A percentile compares a stretch with the other conserved stretches of the same genome.
Conservation (phyloP, 2,888 invertebrate species). For the Megastigmus dorsalis region DNA sequence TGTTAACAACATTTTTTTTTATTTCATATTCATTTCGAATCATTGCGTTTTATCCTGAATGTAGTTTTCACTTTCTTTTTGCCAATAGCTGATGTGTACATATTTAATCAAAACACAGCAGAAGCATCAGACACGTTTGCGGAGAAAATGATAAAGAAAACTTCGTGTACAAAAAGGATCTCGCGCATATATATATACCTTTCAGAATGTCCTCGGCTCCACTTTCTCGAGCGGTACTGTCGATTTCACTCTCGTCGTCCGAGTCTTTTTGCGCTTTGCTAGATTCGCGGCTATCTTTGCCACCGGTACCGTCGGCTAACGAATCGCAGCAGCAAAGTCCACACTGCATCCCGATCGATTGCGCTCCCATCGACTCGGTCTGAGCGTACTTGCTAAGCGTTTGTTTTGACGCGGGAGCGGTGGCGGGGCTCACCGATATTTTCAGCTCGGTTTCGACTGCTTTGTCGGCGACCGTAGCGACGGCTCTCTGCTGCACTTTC, state of each 20-base stretch:
- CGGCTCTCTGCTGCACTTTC: slow-evolving; percentile 55
- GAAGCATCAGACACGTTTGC: too few species aligned
- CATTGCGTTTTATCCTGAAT: too few species aligned
- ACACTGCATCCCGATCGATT: slow-evolving; percentile 34
- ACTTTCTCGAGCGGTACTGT: background rate
- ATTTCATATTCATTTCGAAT: too few species aligned
- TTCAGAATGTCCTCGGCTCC: background rate
- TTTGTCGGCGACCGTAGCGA: background rate
- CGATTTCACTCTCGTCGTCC: slow-evolving; percentile 26
- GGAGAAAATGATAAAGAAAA: too few species aligned
- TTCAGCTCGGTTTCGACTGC: slow-evolving; percentile 1
- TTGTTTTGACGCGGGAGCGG: background rate
- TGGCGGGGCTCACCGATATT: too few species aligned
- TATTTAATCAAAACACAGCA: too few species aligned
- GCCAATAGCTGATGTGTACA: too few species aligned
- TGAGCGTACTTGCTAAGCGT: slow-evolving; percentile 4
- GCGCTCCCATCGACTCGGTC: background rate
- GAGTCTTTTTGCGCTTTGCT: background rate
- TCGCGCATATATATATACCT: slow-evolving; percentile 8
- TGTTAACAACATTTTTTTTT: slow-evolving; percentile 1
- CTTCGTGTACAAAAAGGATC: too few species aligned
- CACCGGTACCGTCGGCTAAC: background rate
- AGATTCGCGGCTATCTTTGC: background rate
- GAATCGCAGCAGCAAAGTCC: background rate
- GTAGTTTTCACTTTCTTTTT: too few species aligned